Conservation (phyloP, 2,888 invertebrate genomes). For the Cheilosia grossa region DNA sequence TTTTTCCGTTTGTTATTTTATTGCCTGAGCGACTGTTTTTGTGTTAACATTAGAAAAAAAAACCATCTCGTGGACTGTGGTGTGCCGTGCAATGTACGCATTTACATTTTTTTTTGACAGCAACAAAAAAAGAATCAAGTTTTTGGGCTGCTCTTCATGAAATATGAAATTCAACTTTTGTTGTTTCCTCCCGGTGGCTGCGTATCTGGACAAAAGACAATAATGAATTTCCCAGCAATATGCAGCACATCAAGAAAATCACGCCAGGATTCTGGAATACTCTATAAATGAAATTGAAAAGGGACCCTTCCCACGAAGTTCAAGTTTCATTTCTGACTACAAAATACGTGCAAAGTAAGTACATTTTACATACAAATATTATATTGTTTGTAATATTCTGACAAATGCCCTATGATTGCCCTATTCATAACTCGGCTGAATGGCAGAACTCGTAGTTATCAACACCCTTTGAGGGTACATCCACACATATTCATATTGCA, state of each 20-base stretch:
- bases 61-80: too few relatives aligned
- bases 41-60: too few relatives aligned
- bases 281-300: conserved; percentile 82
- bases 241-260: conserved; percentile 53
- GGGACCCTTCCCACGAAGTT: conserved; percentile 87
- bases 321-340: conserved; percentile 87
- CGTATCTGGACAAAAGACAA: neutral
- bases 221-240: conserved; percentile 42
- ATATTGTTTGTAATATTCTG: neutral
- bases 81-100: neutral
- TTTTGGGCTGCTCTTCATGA: conserved; percentile 25
- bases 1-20: too few relatives aligned
- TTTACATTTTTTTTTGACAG: conserved; percentile 17
- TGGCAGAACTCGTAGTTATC: conserved; percentile 10
- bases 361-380: too few relatives aligned
- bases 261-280: conserved; percentile 74
- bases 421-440: conserved; percentile 31
- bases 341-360: conserved; percentile 90
- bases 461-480: too few relatives aligned
- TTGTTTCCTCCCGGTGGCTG: neutral
- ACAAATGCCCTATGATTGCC: neutral
- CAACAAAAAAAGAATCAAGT: neutral
- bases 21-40: too few relatives aligned
- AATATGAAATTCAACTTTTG: conserved; percentile 9
- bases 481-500: conserved; percentile 20